These are phyloP conservation scores for Cygnus olor DNA, from an alignment of 2,797 vertebrate genomes.

Conservation along the genomic window DNA sequence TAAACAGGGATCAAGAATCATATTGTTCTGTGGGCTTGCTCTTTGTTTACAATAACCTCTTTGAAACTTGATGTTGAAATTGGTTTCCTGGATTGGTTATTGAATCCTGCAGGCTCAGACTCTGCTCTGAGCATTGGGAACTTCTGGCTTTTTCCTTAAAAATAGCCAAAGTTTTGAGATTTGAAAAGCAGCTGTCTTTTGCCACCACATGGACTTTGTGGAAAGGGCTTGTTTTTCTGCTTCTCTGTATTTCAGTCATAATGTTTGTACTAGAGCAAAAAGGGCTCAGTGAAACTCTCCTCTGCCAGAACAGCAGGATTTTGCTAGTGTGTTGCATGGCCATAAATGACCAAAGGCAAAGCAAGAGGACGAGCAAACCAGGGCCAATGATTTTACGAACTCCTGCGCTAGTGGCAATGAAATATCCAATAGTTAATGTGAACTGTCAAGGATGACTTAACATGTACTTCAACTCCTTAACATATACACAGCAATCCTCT, in stretches of 20 bases:
- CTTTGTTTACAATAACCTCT: slow-evolving; percentile 62
- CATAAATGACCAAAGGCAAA: background rate
- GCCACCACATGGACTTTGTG: background rate
- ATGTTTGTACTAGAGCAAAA: background rate
- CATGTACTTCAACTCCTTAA: background rate
- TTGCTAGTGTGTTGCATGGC: background rate
- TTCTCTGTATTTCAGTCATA: background rate
- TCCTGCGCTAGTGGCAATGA: background rate
- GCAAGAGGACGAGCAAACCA: background rate
- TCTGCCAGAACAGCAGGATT: background rate
- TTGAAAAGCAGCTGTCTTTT: slow-evolving; percentile 53
- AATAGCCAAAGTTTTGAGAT: background rate
- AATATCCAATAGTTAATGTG: background rate
- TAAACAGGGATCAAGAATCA: slow-evolving; percentile 61
- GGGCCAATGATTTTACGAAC: background rate
- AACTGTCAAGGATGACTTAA: slow-evolving; percentile 7
- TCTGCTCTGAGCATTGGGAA: background rate
- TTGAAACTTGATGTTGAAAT: slow-evolving; percentile 56
- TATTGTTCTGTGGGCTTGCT: slow-evolving; percentile 29
- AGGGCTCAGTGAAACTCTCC: background rate
- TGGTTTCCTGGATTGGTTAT: slow-evolving; percentile 52
- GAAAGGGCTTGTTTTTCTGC: background rate
- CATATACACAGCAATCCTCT: slow-evolving; percentile 8
- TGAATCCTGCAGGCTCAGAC: slow-evolving; percentile 18
- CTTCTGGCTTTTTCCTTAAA: slow-evolving; percentile 7